Evolutionary conservation across 2,797 vertebrate genomes (phyloP).

Genomic region (Tympanoctomys barrerae): DNA sequence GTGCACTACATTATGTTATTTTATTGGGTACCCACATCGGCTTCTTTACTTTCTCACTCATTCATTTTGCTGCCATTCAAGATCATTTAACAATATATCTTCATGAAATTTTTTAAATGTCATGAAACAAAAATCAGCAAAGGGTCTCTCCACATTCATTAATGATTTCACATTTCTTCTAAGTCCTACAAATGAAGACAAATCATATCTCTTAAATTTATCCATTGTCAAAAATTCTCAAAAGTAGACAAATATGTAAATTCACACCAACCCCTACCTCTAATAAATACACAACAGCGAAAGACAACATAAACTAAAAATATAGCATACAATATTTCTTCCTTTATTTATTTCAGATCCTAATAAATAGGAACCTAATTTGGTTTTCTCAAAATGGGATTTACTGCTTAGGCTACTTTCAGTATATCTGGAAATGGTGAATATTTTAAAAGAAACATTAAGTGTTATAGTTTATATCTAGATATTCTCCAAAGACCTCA

Average conservation of each 20-base stretch:
- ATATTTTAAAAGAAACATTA: conserved; percentile 38
- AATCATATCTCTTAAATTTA: not conserved
- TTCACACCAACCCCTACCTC: fast-evolving
- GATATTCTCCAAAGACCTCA: not conserved
- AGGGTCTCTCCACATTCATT: not conserved
- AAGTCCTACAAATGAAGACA: not conserved
- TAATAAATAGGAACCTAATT: not conserved
- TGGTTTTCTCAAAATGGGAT: not conserved
- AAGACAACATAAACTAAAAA: not conserved
- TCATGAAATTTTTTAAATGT: not conserved
- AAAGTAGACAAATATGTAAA: not conserved
- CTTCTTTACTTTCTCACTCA: conserved; percentile 11
- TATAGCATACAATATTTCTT: not conserved
- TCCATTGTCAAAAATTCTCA: not conserved
- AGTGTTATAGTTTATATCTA: not conserved
- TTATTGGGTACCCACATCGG: not conserved
- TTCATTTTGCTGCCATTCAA: not conserved
- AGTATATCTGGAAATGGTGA: not conserved
- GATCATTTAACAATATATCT: not conserved
- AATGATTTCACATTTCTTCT: conserved; percentile 21
- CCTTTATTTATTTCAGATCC: not conserved
- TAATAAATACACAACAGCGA: not conserved
- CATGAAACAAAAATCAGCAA: not conserved
- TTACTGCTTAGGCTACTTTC: conserved; percentile 22
- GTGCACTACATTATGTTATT: conserved; percentile 16